Percentiles rank a stretch among this genome's conserved stretches.
phyloP scores from a whole-genome alignment of 2,888 invertebrate species.

The Gastrophysa polygoni region DNA sequence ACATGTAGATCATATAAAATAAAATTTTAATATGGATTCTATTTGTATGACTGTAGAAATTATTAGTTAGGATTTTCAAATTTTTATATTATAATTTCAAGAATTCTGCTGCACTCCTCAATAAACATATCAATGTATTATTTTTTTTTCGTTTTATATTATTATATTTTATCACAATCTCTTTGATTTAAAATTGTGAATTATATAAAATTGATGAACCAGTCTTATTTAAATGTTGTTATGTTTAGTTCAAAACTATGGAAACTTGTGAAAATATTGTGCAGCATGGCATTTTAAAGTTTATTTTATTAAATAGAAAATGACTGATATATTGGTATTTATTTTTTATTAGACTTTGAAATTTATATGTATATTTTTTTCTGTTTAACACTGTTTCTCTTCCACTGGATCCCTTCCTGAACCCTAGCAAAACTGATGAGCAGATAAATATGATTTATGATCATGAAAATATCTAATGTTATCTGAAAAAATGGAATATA shows the following conservation, averaged over 20 bases:
- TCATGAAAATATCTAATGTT: constrained; percentile 23
- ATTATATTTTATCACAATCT: constrained; percentile 11
- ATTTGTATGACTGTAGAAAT: constrained; percentile 13
- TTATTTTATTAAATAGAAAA: constrained; percentile 19
- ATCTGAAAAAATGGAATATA: constrained; percentile 2
- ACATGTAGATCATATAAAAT: not conserved
- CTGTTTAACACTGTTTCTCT: not conserved
- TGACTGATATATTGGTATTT: constrained; percentile 17
- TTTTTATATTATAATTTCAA: constrained; percentile 16
- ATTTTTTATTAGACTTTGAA: constrained; percentile 6
- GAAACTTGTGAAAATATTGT: constrained; percentile 15
- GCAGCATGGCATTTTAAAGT: constrained; percentile 20
- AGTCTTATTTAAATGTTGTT: not conserved
- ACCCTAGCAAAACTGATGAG: constrained; percentile 27
- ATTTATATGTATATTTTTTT: not conserved
- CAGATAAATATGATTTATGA: constrained; percentile 31
- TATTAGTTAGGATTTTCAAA: constrained; percentile 25
- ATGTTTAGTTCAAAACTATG: constrained; percentile 6
- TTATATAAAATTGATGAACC: constrained; percentile 7
- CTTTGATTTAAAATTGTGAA: constrained; percentile 19
- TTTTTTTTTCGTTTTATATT: constrained; percentile 9
- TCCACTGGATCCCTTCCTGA: constrained; percentile 1
- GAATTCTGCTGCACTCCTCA: constrained; percentile 22
- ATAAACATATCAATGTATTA: constrained; percentile 25
- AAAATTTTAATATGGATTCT: constrained; percentile 22